phyloP scores from a whole-genome alignment of 2,113 vertebrate genomes.

The Mungos mungo region DNA sequence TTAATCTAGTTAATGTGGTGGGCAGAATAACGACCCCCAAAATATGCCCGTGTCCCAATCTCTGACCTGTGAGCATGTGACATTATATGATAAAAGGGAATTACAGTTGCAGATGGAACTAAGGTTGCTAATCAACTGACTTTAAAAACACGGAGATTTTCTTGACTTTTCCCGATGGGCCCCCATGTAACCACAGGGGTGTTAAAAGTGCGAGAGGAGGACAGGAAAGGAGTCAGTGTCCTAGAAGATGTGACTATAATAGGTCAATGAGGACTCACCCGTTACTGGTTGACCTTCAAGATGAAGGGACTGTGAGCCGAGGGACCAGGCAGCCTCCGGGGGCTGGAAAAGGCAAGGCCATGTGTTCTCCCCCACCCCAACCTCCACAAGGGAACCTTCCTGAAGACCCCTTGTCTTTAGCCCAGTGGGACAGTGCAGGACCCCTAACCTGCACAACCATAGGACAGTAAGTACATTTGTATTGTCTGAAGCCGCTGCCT shows the following conservation, averaged over 20 bases:
- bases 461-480: rapidly evolving
- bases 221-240: background rate
- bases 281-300: background rate
- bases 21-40: background rate
- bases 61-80: background rate
- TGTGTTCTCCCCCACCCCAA: too few relatives aligned
- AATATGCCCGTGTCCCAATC: background rate
- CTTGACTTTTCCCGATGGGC: background rate
- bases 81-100: background rate
- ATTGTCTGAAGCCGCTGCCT: background rate
- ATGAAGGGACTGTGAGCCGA: rapidly evolving
- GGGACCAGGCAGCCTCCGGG: background rate
- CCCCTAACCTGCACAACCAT: background rate
- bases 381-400: background rate
- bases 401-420: too few relatives aligned
- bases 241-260: background rate
- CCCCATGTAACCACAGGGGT: background rate
- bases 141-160: background rate
- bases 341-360: background rate
- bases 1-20: background rate
- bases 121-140: background rate
- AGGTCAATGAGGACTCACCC: background rate
- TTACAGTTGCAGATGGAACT: background rate
- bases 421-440: rapidly evolving
- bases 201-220: background rate